These are phyloP conservation scores for Rhadina sibilatrix DNA, from an alignment of 2,113 vertebrate genomes.

Conservation along the genomic window DNA sequence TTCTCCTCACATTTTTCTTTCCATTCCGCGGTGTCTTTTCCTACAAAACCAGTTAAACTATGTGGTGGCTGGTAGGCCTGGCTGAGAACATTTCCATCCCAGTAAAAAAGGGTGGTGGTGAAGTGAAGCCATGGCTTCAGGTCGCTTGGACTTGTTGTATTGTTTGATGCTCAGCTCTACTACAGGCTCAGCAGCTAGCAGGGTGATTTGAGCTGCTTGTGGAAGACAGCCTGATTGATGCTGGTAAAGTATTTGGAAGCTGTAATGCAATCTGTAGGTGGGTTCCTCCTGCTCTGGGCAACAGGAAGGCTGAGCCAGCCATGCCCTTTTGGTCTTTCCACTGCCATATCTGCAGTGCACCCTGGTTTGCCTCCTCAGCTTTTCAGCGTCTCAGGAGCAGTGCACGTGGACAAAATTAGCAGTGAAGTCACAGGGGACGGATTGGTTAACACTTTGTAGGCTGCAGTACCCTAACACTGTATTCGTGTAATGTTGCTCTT, in stretches of 20 bases:
- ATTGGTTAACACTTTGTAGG: background rate
- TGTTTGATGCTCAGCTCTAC: background rate
- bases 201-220: background rate
- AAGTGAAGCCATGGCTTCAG: background rate
- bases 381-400: background rate
- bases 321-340: background rate
- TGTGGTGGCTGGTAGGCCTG: background rate
- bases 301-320: background rate
- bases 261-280: accelerated
- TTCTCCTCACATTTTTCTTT: background rate
- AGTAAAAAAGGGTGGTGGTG: background rate
- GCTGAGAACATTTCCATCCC: background rate
- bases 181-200: background rate
- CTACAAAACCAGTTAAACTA: background rate
- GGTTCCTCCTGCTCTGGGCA: background rate
- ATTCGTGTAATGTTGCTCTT: slow-evolving; percentile 1
- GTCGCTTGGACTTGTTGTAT: accelerated
- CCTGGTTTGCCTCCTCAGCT: background rate
- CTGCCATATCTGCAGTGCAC: background rate
- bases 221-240: background rate
- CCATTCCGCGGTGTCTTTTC: background rate
- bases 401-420: background rate
- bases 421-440: background rate
- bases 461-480: background rate
- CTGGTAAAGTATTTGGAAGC: background rate